phyloP scores from a whole-genome alignment of 2,888 invertebrate genomes.

The Pseudeuparius sepicola region DNA sequence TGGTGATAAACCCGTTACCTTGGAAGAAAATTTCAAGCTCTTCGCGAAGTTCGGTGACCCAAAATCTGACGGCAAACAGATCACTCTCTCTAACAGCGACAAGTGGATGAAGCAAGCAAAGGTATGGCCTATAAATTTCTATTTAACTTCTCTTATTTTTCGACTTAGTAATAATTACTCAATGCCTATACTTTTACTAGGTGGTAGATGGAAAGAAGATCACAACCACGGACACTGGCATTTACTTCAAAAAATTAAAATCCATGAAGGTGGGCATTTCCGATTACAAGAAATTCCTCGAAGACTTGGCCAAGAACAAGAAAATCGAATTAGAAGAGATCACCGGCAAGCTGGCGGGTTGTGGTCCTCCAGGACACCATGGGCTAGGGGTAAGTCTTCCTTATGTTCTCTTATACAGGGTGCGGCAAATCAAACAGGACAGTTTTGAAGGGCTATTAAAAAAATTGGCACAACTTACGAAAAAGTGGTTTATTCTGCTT shows the following conservation, averaged over 20 bases:
- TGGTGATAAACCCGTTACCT: conserved; percentile 29
- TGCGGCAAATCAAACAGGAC: too few species aligned
- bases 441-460: too few species aligned
- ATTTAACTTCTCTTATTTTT: conserved; percentile 6
- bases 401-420: too few species aligned
- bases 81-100: conserved; percentile 83
- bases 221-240: conserved; percentile 86
- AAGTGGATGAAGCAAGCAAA: conserved; percentile 93
- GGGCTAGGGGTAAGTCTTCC: conserved; percentile 38
- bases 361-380: conserved; percentile 65
- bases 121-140: background rate
- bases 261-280: conserved; percentile 62
- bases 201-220: conserved; percentile 75
- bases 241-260: conserved; percentile 87
- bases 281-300: conserved; percentile 78
- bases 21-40: conserved; percentile 65
- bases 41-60: conserved; percentile 85
- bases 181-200: too few species aligned
- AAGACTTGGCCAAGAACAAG: conserved; percentile 75
- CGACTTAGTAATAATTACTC: too few species aligned
- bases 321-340: conserved; percentile 70
- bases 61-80: conserved; percentile 77
- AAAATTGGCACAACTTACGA: too few species aligned
- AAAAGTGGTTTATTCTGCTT: too few species aligned
- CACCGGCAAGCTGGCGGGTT: conserved; percentile 67